Base-by-base conservation (phyloP, 2,888 invertebrate species). In the Thymelicus sylvestris region DNA sequence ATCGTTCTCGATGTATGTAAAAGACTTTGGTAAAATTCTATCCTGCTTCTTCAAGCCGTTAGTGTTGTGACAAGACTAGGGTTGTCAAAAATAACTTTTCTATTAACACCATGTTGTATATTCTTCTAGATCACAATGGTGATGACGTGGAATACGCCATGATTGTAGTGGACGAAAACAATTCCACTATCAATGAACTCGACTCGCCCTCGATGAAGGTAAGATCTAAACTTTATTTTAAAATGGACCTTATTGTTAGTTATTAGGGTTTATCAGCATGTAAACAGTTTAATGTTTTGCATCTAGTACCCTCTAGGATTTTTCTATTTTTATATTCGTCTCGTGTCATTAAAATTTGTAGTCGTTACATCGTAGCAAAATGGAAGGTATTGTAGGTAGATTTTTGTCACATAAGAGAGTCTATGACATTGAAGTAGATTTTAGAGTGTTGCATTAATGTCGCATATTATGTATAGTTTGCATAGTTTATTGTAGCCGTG, bases 171-270 rank as follows among this genome's bases (percentile, higher is more conserved):
- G 98, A 98, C 84, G 98, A 98, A 86, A 97, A 96, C 85, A 97
- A 97, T 93, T 97, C 98, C 0, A 96, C 97, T 13, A 92, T 97
- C 77, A 96, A 96, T 65, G 97, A 97, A 82, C 95, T 97, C 85
- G 97, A 97, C 83, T 96, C 97, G 19, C 97, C 97, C 7, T 98
- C 97, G 10, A 97, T 97, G 78, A 98, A 97, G 97, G 97, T 97
- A 90, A 86, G 83, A 77, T 74, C 67, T 2, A 38, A 31, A 12
- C 13, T 62, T 44, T 67, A 5, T 13, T 39, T 66, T 13, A 64
- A 38, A 50, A 8, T 19, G 19, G 7, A 15, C 10, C 8, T 38
- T 48, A 48, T 48, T 12, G 31, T 39, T 12, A 12, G 24, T 10
- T 0, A 3, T n/a, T 59, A 48, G 59, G 7, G 59, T 64, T 59